These are phyloP conservation scores for Calameuta filiformis DNA, from an alignment of 2,888 invertebrate genomes.

Conservation along the genomic window DNA sequence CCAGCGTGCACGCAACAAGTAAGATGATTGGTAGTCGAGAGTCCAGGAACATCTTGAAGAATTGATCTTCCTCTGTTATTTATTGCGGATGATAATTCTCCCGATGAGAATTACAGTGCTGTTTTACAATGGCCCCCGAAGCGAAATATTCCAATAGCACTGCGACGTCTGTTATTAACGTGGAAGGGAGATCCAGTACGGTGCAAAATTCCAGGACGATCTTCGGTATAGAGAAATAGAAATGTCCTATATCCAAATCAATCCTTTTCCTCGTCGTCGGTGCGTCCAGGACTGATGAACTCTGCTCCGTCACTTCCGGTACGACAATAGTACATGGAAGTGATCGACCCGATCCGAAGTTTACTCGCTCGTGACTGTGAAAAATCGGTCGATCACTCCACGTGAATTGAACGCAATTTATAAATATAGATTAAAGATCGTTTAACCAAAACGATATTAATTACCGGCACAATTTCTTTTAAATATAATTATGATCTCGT, in stretches of 20 bases:
- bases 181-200: not conserved
- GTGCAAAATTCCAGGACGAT: not conserved
- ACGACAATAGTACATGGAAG: not conserved
- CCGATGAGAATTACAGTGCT: not conserved
- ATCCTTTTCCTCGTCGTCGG: not conserved
- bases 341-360: not conserved
- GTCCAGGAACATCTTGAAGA: not conserved
- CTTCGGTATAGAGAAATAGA: not conserved
- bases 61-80: not conserved
- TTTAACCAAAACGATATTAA: not conserved
- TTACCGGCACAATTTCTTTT: not conserved
- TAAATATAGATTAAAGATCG: not conserved
- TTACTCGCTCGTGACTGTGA: not conserved
- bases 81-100: not conserved
- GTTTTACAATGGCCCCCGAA: not conserved
- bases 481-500: not conserved
- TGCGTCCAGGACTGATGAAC: not conserved
- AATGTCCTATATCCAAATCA: not conserved
- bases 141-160: not conserved
- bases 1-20: constrained; percentile 25
- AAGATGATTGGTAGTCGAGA: constrained; percentile 28
- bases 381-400: not conserved
- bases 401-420: not conserved
- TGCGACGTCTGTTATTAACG: not conserved
- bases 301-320: not conserved